Conservation (phyloP, 2,888 invertebrate species). For the Spilosoma lubricipeda region DNA sequence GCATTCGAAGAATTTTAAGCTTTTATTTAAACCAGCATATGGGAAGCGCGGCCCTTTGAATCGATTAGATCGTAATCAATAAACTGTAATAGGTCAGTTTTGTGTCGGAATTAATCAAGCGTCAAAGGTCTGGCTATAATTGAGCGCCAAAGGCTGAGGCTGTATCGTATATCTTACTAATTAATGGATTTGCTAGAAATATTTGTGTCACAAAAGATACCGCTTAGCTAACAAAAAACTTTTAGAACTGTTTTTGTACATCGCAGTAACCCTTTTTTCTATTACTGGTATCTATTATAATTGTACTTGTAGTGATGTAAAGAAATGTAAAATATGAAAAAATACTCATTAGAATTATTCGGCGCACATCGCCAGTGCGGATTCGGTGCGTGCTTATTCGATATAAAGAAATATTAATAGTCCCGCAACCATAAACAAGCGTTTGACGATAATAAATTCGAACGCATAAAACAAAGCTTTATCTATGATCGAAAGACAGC, state of each 20-base stretch:
- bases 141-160: constrained; percentile 77
- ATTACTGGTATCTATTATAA: constrained; percentile 40
- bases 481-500: constrained; percentile 80
- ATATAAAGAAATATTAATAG: constrained; percentile 84
- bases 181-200: constrained; percentile 83
- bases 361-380: constrained; percentile 44
- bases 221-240: constrained; percentile 65
- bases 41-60: constrained; percentile 81
- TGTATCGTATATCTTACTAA: constrained; percentile 83
- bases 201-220: constrained; percentile 79
- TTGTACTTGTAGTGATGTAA: constrained; percentile 36
- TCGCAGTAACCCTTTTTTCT: constrained; percentile 54
- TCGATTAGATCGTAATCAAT: constrained; percentile 82
- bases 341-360: constrained; percentile 42
- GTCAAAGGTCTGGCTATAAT: constrained; percentile 82
- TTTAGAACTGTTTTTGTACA: constrained; percentile 51
- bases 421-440: constrained; percentile 78
- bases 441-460: constrained; percentile 80
- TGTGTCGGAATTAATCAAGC: constrained; percentile 85
- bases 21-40: constrained; percentile 75
- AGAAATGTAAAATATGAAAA: constrained; percentile 39
- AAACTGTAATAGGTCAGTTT: constrained; percentile 83
- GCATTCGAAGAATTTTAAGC: constrained; percentile 77
- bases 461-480: constrained; percentile 83
- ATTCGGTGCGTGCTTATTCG: constrained; percentile 71